phyloP scores from a whole-genome alignment of 1,140 invertebrate species.

The Drosophila seguyi region DNA sequence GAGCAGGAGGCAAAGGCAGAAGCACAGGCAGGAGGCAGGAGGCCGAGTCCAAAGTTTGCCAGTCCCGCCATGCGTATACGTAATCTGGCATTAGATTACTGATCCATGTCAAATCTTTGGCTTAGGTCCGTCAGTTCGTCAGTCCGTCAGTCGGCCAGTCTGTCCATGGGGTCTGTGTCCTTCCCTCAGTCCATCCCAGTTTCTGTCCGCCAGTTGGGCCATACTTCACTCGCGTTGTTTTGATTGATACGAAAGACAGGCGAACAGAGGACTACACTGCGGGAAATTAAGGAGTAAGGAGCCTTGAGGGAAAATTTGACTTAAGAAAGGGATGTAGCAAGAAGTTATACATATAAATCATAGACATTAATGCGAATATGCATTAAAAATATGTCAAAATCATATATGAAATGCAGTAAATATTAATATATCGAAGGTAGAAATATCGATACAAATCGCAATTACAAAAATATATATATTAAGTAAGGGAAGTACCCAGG shows the following conservation, averaged over 20 bases:
- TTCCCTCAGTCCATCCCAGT: constrained; percentile 7
- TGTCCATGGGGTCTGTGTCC: background rate
- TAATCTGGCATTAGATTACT: constrained; percentile 85
- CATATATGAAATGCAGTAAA: no score
- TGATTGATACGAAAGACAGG: constrained; percentile 74
- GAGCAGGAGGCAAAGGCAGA: background rate
- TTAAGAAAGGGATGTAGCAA: background rate
- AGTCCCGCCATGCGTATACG: constrained; percentile 82
- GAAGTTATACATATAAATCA: no score
- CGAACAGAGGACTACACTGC: constrained; percentile 15
- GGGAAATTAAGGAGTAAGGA: background rate
- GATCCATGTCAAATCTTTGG: constrained; percentile 85
- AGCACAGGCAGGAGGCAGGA: background rate
- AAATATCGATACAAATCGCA: no score
- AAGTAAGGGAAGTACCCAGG: no score
- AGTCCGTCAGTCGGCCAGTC: background rate
- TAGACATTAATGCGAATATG: no score
- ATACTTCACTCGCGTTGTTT: constrained; percentile 59
- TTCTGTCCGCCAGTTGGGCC: constrained; percentile 31
- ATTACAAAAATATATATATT: background rate
- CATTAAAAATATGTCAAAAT: background rate
- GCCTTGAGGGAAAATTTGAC: no score
- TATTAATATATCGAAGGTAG: no score
- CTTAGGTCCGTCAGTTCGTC: constrained; percentile 62
- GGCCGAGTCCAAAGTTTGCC: constrained; percentile 52